Percentiles rank a stretch among this genome's conserved stretches.
Evolutionary conservation across 2,113 vertebrate genomes (phyloP).

Genomic region (Cyrtonyx montezumae): DNA sequence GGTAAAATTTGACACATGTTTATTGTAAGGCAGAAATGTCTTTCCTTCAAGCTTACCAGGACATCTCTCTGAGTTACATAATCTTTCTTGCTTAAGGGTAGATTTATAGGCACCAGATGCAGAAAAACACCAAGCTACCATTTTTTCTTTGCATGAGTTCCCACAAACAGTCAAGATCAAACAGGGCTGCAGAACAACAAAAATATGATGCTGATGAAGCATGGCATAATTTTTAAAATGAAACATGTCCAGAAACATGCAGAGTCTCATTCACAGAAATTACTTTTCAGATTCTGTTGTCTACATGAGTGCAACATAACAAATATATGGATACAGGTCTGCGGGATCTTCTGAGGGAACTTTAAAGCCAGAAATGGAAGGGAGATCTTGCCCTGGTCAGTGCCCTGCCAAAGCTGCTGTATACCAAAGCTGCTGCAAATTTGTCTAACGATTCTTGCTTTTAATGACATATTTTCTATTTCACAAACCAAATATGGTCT

Average conservation of each 20-base stretch:
- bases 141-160: not conserved
- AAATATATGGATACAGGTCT: not conserved
- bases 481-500: not conserved
- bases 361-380: not conserved
- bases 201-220: not conserved
- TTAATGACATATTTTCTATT: not conserved
- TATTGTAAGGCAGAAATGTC: not conserved
- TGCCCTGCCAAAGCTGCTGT: not conserved
- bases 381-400: not conserved
- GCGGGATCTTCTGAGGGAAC: not conserved
- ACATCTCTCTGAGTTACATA: not conserved
- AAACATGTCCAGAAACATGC: not conserved
- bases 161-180: not conserved
- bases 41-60: not conserved
- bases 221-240: not conserved
- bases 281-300: not conserved
- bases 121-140: not conserved
- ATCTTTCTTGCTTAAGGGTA: not conserved
- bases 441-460: not conserved
- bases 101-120: constrained; percentile 41
- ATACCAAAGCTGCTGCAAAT: not conserved
- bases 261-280: not conserved
- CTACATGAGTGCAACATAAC: not conserved
- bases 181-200: not conserved
- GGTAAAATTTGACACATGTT: not conserved